phyloP scores from a whole-genome alignment of 1,140 invertebrate genomes.

The Drosophila ambigua region DNA sequence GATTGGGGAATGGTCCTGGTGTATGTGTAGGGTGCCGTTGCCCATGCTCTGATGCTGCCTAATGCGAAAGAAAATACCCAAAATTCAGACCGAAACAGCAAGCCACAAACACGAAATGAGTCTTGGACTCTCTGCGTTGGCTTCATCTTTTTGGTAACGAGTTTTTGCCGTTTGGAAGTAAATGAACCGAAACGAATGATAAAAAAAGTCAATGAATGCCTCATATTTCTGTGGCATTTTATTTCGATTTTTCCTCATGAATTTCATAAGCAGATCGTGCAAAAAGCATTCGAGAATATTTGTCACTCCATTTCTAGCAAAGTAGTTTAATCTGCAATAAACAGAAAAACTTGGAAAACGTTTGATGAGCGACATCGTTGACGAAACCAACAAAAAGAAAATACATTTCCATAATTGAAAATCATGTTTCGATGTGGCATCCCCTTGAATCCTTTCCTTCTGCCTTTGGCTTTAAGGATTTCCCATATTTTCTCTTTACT shows the following conservation, averaged over 20 bases:
- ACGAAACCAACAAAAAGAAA: too few relatives aligned
- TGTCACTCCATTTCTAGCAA: too few relatives aligned
- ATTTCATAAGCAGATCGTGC: background rate
- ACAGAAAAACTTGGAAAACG: too few relatives aligned
- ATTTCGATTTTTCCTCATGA: conserved; percentile 14
- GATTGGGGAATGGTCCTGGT: conserved; percentile 42
- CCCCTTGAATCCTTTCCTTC: too few relatives aligned
- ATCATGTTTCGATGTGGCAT: too few relatives aligned
- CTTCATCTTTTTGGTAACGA: background rate
- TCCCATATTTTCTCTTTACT: too few relatives aligned
- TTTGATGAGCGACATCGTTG: too few relatives aligned
- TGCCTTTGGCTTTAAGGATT: too few relatives aligned
- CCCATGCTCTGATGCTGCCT: conserved; percentile 36
- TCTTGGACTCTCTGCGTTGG: conserved; percentile 10
- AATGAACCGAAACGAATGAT: conserved; percentile 73
- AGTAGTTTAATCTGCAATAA: too few relatives aligned
- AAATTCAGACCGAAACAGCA: conserved; percentile 21
- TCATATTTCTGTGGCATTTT: conserved; percentile 25
- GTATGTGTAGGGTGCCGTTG: conserved; percentile 15
- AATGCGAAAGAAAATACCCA: conserved; percentile 50
- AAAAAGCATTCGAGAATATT: too few relatives aligned
- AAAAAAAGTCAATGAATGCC: conserved; percentile 62
- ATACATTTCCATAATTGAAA: too few relatives aligned
- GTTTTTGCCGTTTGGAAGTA: conserved; percentile 26
- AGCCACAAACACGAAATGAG: conserved; percentile 21